Evolutionary conservation across 2,797 vertebrate species (phyloP), one percentile per base, ranked within the genome.

Genomic region (Hippoglossus hippoglossus): DNA sequence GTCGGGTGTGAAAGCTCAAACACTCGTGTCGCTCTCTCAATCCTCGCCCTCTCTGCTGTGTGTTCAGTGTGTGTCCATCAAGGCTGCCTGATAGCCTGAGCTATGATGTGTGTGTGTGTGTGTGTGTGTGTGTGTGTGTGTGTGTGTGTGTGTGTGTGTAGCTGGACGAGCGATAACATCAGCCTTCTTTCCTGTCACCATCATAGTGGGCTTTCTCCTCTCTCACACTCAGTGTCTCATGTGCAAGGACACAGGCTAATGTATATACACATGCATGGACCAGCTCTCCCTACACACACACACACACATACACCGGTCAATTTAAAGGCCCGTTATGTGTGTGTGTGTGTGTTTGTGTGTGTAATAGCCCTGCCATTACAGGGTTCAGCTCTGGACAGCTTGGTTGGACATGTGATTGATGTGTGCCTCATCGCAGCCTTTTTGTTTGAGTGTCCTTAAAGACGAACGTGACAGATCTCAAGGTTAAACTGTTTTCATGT

Each of bases 401-500:
- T 19, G 54, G 57, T 67, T 58, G 22, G 73, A 78, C n/a, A 0
- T 68, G 58, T 83, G 82, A 90, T 86, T 84, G 78, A 90, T 84
- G 67, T 61, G 57, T 51, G 24, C 19, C 3, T 73, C 77, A n/a
- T 31, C 28, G 3, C 3, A 34, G 68, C 54, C 53, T 58, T 26
- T 56, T 36, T 56, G 53, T 49, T 2, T 67, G 63, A 67, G 58
- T 34, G 56, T 73, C 24, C 69, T 68, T 69, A 66, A 71, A 66
- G 66, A 74, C 73, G 74, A 50, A 57, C 65, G 12, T 55, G 53
- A 49, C 26, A 31, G 66, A 54, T 69, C 53, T 87, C 79, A 91
- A 91, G 87, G 87, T 90, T 80, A 85, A 87, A 77, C 7, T 73
- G 77, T 71, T 84, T 82, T 67, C 72, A 12, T 47, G 63, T 81